phyloP scores from a whole-genome alignment of 2,797 vertebrate genomes.

The Chelmon rostratus region DNA sequence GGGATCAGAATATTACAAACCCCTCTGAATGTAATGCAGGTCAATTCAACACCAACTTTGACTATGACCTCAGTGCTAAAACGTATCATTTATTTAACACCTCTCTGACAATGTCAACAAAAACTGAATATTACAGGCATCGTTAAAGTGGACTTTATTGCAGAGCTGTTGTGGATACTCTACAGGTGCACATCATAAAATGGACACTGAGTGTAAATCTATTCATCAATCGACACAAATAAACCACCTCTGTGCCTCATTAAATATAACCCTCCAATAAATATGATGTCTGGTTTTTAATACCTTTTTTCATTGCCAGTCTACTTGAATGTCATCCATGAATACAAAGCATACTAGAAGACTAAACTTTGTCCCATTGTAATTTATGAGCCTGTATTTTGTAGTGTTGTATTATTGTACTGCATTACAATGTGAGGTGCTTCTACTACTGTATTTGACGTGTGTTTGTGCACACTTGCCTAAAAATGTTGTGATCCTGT shows the following conservation, averaged over 20 bases:
- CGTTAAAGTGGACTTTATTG: not conserved
- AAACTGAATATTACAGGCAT: not conserved
- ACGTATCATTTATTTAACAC: not conserved
- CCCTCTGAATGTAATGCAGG: not conserved
- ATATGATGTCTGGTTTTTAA: not conserved
- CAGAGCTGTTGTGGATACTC: not conserved
- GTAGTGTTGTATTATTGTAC: not conserved
- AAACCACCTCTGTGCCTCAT: not conserved
- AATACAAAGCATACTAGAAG: not conserved
- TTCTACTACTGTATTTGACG: not conserved
- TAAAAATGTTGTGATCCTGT: not conserved
- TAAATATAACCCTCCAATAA: not conserved
- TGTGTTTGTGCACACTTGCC: not conserved
- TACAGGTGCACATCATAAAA: not conserved
- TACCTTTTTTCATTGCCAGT: not conserved
- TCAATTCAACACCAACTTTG: not conserved
- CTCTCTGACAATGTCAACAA: constrained; percentile 6
- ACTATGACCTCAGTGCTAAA: constrained; percentile 6
- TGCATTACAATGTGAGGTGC: not conserved
- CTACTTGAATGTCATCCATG: not conserved
- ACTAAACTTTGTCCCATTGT: not conserved
- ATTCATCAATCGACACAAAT: not conserved
- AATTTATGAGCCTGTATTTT: not conserved
- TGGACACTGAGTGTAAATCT: not conserved
- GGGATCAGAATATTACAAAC: not conserved